Evolutionary conservation across 2,113 vertebrate genomes (phyloP).

Genomic region (Menidia beryllina): DNA sequence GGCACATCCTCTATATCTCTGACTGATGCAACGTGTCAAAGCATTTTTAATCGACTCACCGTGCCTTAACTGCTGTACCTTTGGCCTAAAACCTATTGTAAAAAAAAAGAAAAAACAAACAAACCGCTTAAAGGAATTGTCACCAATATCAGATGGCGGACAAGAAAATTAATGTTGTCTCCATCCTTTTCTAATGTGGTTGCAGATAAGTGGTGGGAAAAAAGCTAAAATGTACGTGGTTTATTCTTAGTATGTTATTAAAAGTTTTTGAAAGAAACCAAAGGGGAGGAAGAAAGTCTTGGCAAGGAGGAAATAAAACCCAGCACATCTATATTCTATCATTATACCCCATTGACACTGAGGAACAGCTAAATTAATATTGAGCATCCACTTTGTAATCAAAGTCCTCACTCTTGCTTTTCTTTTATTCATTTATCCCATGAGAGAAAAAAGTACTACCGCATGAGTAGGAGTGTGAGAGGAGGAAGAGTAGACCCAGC

Average conservation of each 20-base stretch:
- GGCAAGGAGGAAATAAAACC: conserved; percentile 16
- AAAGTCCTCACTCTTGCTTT: conserved; percentile 32
- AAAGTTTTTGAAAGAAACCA: conserved; percentile 42
- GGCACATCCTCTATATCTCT: conserved; percentile 48
- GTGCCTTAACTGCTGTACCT: conserved; percentile 41
- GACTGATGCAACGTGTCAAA: conserved; percentile 44
- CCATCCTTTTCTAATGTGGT: conserved; percentile 32
- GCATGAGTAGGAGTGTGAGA: conserved; percentile 21
- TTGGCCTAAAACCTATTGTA: conserved; percentile 54
- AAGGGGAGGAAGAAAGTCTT: conserved; percentile 7
- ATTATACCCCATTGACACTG: conserved; percentile 21
- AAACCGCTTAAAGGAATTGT: background rate
- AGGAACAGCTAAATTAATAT: conserved; percentile 39
- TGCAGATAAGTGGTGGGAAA: conserved; percentile 38
- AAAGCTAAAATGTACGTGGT: conserved; percentile 39
- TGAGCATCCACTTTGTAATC: conserved; percentile 47
- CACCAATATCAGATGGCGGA: conserved; percentile 23
- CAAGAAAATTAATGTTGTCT: conserved; percentile 33
- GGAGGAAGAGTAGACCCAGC: conserved; percentile 22
- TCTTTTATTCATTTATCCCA: conserved; percentile 60
- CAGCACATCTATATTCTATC: conserved; percentile 18
- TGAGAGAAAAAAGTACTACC: conserved; percentile 44
- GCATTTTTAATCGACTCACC: conserved; percentile 42
- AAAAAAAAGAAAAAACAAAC: conserved; percentile 33
- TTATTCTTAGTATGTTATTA: conserved; percentile 40